Evolutionary conservation across 2,113 vertebrate species (phyloP), one percentile per base, ranked within the genome.

Genomic region (Oryzias melastigma): DNA sequence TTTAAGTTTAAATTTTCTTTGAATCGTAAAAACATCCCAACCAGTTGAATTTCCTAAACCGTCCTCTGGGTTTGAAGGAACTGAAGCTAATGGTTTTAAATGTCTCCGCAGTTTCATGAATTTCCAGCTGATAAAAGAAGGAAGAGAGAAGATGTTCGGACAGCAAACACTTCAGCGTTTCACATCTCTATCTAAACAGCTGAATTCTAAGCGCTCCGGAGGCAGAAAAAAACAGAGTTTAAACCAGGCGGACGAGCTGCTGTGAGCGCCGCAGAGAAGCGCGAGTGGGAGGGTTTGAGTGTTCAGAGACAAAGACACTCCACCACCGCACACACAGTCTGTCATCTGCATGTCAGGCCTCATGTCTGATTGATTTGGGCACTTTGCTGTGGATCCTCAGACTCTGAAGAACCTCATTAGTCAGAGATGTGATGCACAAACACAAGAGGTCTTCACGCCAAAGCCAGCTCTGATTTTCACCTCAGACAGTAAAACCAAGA

Each of bases 401-500:
- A 59, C 29, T 61, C 61, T 80, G 51, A 72, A 83, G 86, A 58
- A 70, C 58, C 75, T 85, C 73, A 71, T 81, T 47, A 81, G 49
- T 51, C 17, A 46, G 27, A 42, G 49, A 52, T 25, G 65, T 71
- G 72, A 82, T 50, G 76, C 78, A 80, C 47, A 43, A 48, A 76
- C 75, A 67, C 75, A 53, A 47, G 0, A 7, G 57, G 40, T 75
- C 61, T 73, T 68, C 46, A 70, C 43, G 41, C 51, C 14, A 20
- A 5, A 50, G 63, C 40, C 61, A 0, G 43, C 47, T 68, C 25
- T 43, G 44, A 62, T 16, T 17, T 48, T 43, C 58, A 60, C 49
- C 59, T 44, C 40, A 18, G 25, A 62, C 20, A 7, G n/a, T n/a
- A n/a, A 13, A 51, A 16, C 12, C 7, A 27, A 19, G 29, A 43